Evolutionary conservation across 2,113 vertebrate species (phyloP).

Genomic region (Equus przewalskii): DNA sequence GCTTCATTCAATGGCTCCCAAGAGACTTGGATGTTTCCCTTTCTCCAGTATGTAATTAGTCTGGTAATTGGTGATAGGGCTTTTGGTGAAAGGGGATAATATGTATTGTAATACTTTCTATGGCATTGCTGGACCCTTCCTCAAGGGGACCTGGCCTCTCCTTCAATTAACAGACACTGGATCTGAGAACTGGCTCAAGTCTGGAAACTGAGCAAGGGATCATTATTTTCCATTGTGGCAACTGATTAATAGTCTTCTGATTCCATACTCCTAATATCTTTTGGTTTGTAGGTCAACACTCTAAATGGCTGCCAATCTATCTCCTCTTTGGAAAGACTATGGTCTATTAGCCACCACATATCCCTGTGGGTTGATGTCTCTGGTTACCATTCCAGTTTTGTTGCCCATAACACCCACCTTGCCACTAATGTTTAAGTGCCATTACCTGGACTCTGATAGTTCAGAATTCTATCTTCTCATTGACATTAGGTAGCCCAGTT

Average conservation of each 20-base stretch:
- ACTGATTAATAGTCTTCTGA: not conserved
- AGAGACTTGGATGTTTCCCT: not conserved
- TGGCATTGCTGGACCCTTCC: not conserved
- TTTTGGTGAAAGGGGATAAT: not conserved
- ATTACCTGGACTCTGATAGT: not conserved
- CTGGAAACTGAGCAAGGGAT: not conserved
- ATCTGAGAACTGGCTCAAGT: not conserved
- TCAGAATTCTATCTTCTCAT: not conserved
- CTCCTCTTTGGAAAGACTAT: not conserved
- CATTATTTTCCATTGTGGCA: not conserved
- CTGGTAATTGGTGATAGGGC: not conserved
- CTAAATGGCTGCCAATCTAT: not conserved
- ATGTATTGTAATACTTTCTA: not conserved
- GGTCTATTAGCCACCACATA: not conserved
- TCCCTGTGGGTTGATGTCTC: not conserved
- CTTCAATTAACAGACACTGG: not conserved
- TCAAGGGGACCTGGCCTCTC: not conserved
- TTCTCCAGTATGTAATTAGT: not conserved
- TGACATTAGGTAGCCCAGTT: not conserved
- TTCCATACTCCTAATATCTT: not conserved
- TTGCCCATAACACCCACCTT: not conserved
- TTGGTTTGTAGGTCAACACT: slow-evolving; percentile 1
- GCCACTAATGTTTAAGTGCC: not conserved
- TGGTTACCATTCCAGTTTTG: not conserved
- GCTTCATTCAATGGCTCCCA: not conserved